A percentile compares a stretch with the other conserved stretches of the same genome.
Conservation (phyloP, 2,888 invertebrate species). For the Acanthosepion lycidas region DNA sequence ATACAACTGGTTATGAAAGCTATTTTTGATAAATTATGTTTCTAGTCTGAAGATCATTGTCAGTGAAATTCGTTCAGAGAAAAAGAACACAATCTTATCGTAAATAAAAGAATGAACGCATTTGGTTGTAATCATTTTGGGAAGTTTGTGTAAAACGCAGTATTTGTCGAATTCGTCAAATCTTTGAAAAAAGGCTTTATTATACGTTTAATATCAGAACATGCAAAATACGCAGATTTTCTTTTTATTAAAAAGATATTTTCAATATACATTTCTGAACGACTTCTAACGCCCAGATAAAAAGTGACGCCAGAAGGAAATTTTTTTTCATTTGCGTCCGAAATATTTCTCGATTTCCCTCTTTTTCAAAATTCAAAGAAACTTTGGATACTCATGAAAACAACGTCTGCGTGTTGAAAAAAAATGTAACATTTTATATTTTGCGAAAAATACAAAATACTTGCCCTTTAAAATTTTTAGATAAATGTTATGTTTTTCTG, state of each 20-base stretch:
- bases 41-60: too few species aligned
- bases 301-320: not conserved
- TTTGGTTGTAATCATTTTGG: too few species aligned
- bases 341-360: not conserved
- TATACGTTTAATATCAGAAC: not conserved
- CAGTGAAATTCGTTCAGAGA: too few species aligned
- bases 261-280: not conserved
- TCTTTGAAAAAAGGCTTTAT: not conserved
- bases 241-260: conserved; percentile 12
- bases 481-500: not conserved
- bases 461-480: not conserved
- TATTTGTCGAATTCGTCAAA: not conserved
- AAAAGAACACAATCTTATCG: too few species aligned
- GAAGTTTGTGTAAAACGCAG: not conserved
- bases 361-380: not conserved
- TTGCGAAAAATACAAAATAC: not conserved
- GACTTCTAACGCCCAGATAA: not conserved
- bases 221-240: not conserved
- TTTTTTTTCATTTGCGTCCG: not conserved
- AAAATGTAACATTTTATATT: not conserved
- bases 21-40: too few species aligned
- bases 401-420: not conserved
- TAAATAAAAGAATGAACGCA: too few species aligned
- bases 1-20: not conserved
- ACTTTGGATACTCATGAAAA: not conserved